Base-by-base conservation (phyloP, 1,140 invertebrate genomes). In the Megalopta genalis region DNA sequence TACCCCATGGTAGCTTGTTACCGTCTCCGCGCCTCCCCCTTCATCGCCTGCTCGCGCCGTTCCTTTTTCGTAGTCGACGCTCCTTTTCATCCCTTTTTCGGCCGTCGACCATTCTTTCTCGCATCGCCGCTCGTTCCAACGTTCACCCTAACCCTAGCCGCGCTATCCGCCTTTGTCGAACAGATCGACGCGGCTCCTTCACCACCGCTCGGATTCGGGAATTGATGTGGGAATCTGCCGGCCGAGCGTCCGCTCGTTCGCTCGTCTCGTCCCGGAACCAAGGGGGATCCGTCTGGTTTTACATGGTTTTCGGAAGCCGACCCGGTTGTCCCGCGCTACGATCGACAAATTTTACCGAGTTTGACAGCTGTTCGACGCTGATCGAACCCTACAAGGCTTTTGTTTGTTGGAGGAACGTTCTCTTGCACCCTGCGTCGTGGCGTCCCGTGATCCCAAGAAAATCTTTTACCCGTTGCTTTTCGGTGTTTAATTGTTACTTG, bases 1-100 rank as follows among this genome's bases (percentile, higher is more conserved):
- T 91, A 91, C 87, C 84, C 88, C 84, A 80, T 82, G 75, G 86
- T 82, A 83, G 87, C 84, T 85, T 89, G 90, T 90, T 91, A 92
- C 59, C 68, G 68, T 54, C 27, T 60, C 49, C 59, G 16, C 27
- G 32, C 27, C 21, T 42, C 49, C 21, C 12, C 59, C 10, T 52
- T 60, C 14, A n/a, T 60, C 27, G 54, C 18, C 39, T 39, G 12
- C 10, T 64, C 68, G 32, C 72, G 25, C 46, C 32, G 18, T 18
- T 78, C 60, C 68, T 72, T 78, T 77, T 57, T 23, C 42, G 46
- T 7, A 10, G 37, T 52, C 46, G 60, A 37, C 46, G 60, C 76
- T 25, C 32, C 73, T 73, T 68, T 77, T 77, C 67, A 77, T 80
- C 79, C 69, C 52, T 81, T 77, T 83, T 82, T 74, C 69, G 76